Conservation (phyloP, 2,113 vertebrate species). For the Myotis yumanensis region DNA sequence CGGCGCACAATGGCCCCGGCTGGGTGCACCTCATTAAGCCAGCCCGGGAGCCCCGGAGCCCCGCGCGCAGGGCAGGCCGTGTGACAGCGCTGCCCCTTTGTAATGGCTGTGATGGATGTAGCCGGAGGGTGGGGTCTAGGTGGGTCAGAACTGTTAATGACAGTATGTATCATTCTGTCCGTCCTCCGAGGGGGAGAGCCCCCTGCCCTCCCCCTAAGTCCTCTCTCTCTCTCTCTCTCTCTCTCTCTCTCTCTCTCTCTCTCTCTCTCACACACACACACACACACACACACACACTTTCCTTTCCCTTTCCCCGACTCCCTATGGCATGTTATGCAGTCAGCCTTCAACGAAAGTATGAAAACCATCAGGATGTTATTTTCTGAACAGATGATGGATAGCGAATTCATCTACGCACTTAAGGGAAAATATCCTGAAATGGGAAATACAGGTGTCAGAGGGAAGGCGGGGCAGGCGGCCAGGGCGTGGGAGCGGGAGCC, state of each 20-base stretch:
- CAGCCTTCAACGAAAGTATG: constrained; percentile 30
- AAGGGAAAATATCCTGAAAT: neutral
- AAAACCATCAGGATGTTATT: constrained; percentile 14
- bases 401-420: neutral
- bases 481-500: too few species aligned
- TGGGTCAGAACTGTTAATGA: constrained; percentile 74
- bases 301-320: neutral
- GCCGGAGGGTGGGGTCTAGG: constrained; percentile 76
- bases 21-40: constrained; percentile 74
- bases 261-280: neutral
- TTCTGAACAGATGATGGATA: neutral
- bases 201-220: neutral
- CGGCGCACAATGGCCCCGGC: constrained; percentile 71
- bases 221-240: neutral
- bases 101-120: constrained; percentile 73
- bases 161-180: constrained; percentile 71
- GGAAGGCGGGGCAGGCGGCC: neutral
- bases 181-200: constrained; percentile 51
- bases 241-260: neutral
- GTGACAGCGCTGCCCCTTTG: constrained; percentile 72
- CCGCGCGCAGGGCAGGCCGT: constrained; percentile 58
- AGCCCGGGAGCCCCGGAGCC: constrained; percentile 43
- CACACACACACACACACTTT: constrained; percentile 6
- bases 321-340: neutral
- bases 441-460: neutral